Conservation (phyloP, 2,797 vertebrate species). For the Buceros bicornis region DNA sequence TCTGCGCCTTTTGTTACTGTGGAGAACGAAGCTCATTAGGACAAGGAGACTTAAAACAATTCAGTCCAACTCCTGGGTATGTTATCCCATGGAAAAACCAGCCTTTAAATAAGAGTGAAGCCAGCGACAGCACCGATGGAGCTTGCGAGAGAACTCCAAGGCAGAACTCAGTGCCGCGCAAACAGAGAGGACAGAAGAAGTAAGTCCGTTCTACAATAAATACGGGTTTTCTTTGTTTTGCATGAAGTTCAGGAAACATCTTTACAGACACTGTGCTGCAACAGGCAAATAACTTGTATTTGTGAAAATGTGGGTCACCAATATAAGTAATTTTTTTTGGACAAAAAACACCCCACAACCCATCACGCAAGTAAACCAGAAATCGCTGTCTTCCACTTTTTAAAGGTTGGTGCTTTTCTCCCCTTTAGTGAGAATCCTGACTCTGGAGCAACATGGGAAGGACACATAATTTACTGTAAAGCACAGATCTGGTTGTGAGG, state of each 20-base stretch:
- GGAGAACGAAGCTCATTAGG: constrained; percentile 95
- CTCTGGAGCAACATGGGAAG: neutral
- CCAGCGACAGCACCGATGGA: constrained; percentile 81
- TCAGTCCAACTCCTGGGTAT: constrained; percentile 87
- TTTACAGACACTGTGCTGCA: neutral
- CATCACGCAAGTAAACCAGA: rapidly evolving
- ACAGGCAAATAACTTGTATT: neutral
- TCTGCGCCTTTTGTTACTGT: constrained; percentile 98
- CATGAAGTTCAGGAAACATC: neutral
- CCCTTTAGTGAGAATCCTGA: neutral
- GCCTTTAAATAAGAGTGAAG: constrained; percentile 73
- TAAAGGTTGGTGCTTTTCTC: neutral
- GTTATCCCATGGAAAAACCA: constrained; percentile 80
- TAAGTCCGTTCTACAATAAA: constrained; percentile 72
- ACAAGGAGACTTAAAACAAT: constrained; percentile 94
- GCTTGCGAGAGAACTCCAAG: constrained; percentile 82
- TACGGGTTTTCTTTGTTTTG: neutral
- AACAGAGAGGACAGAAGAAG: constrained; percentile 85
- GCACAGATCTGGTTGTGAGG: neutral
- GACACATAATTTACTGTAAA: neutral
- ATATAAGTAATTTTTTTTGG: neutral
- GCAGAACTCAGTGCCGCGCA: constrained; percentile 73
- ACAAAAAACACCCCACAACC: rapidly evolving
- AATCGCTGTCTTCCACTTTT: neutral
- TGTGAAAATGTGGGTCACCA: neutral